phyloP scores from a whole-genome alignment of 2,797 vertebrate genomes.

The Eospalax fontanierii region DNA sequence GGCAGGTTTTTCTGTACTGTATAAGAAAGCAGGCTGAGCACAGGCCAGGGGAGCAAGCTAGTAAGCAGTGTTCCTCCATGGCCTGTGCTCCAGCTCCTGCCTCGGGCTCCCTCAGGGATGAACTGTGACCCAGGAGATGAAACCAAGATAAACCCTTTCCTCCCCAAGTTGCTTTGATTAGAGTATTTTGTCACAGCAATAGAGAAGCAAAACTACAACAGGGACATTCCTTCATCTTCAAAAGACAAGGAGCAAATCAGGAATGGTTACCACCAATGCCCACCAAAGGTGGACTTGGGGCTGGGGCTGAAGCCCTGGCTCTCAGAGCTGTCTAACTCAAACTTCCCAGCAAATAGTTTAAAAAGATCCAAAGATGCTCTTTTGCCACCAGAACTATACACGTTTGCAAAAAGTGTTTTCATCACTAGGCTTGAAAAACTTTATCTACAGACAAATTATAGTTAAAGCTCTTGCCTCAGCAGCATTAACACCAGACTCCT shows the following conservation, averaged over 20 bases:
- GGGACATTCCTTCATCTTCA: neutral
- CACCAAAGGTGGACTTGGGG: accelerated
- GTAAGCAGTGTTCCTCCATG: too few relatives aligned
- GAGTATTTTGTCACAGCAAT: too few relatives aligned
- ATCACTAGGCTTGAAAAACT: slow-evolving; percentile 57
- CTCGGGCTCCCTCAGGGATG: too few relatives aligned
- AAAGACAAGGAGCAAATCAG: neutral
- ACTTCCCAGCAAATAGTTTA: neutral
- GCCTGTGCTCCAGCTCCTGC: too few relatives aligned
- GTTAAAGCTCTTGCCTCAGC: slow-evolving; percentile 73
- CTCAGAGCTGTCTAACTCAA: neutral
- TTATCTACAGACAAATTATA: slow-evolving; percentile 73
- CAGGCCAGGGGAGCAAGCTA: too few relatives aligned
- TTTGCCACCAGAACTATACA: neutral
- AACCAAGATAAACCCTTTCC: too few relatives aligned
- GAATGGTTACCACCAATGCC: accelerated
- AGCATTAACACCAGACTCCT: neutral
- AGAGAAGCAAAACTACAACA: too few relatives aligned
- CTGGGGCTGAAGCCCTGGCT: neutral
- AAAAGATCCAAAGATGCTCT: neutral
- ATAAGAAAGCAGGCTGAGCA: too few relatives aligned
- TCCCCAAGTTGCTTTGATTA: too few relatives aligned
- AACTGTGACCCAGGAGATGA: too few relatives aligned
- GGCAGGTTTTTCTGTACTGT: too few relatives aligned
- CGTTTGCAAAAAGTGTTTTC: neutral